Evolutionary conservation across 2,113 vertebrate genomes (phyloP), one percentile per base, ranked within the genome.

Genomic region (Clupea harengus): DNA sequence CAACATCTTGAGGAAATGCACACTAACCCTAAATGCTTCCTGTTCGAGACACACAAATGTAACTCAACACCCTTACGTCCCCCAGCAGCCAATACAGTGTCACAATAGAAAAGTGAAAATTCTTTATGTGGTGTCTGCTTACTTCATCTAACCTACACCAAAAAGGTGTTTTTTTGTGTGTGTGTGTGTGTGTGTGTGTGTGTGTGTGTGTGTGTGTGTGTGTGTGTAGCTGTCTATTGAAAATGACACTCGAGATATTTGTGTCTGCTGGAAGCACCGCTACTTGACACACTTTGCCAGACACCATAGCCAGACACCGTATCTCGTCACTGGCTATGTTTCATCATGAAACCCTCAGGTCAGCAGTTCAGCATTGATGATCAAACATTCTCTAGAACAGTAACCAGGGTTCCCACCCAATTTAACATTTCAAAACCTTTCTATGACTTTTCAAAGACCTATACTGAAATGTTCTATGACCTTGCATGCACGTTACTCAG

Each of bases 151-250:
- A 78, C 13, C n/a, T 6, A 22, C 10, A 47, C 10, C 15, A 15
- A 46, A 10, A 0, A 39, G 17, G 20, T 28, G 47, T 18, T 11
- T 18, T 46, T 45, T 47, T 17, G n/a, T 18, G 17, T 54, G 28
- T 45, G 49, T 32, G 5, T 80, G 10, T 54, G 50, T 28, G 67
- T 18, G 7, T 49, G 47, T 49, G 81, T 82, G 46, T 82, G 81
- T 82, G 81, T 45, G 81, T 82, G 44, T 47, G 85, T 47, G 49
- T 46, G 39, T 45, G 45, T 78, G 18, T 52, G 50, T 85, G 22
- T 81, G 52, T 85, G 50, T 32, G 28, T 83, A 46, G 22, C 57
- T 64, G 7, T 64, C 67, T 75, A 75, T 28, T 75, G 67, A 75
- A 32, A 67, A 39, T 39, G 28, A 75, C 67, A 75, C 67, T 39